A percentile compares a stretch with the other conserved stretches of the same genome.
Evolutionary conservation across 2,797 vertebrate species (phyloP).

Genomic region (Phoxinus dragarum): DNA sequence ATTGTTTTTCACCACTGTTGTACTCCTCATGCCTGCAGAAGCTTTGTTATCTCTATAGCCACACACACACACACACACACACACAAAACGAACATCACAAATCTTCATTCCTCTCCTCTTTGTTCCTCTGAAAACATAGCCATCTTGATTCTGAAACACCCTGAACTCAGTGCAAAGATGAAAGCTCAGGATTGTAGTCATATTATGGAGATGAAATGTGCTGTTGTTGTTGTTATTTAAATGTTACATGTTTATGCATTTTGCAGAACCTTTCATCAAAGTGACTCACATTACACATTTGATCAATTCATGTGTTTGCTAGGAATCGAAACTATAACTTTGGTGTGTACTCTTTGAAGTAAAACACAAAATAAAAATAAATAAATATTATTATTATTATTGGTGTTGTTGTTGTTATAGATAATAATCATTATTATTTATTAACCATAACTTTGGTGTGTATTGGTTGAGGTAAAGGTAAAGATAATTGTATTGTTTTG

Average conservation of each 20-base stretch:
- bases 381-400: background rate
- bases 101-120: constrained; percentile 32
- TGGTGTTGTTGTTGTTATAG: background rate
- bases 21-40: constrained; percentile 34
- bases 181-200: constrained; percentile 1
- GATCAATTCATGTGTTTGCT: background rate
- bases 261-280: background rate
- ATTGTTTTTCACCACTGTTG: constrained; percentile 49
- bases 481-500: too few species aligned
- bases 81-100: constrained; percentile 9
- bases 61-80: constrained; percentile 7
- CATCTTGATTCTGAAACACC: constrained; percentile 13
- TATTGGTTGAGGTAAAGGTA: background rate
- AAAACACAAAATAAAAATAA: background rate
- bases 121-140: constrained; percentile 5
- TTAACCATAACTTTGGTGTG: background rate
- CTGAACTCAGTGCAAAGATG: constrained; percentile 14
- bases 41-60: constrained; percentile 34
- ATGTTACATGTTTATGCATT: background rate
- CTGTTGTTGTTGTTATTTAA: constrained; percentile 6
- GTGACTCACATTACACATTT: background rate
- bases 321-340: background rate
- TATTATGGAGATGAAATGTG: background rate
- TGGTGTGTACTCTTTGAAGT: background rate
- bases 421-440: too few species aligned